Base-by-base conservation (phyloP, 2,888 invertebrate genomes). In the Hyppa rectilinea region DNA sequence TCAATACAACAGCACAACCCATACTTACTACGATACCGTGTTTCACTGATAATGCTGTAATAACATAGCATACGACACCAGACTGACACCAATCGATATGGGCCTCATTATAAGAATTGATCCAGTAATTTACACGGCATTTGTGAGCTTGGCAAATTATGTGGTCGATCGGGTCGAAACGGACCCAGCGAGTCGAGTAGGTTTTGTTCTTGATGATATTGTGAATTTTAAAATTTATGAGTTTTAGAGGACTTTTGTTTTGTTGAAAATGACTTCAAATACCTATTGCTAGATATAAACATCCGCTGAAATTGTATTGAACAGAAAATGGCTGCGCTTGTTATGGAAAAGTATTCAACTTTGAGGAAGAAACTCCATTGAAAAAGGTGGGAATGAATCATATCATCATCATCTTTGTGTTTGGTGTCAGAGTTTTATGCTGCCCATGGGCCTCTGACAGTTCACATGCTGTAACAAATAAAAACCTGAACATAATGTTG, bases 61-160 rank as follows among this genome's bases (percentile, higher is more conserved):
- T 2, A 43, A 56, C 31, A 7, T 72, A 45, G 40, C 5, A 31
- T 38, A n/a, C 14, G 34, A 20, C 53, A 65, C 29, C 12, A 40
- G 40, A 43, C 49, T 50, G 61, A 61, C 71, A 66, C n/a, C 23
- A 63, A 78, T 78, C 78, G 82, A 78, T 78, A 71, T 6, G 1
- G 0, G 34, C 60, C 63, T 78, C 78, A 78, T 67, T 78, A 67
- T 59, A 56, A 60, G 60, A 81, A 78, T 78, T 82, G 82, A 78
- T 67, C 78, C 59, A 78, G 65, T 55, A 60, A 78, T 78, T 67
- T 63, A 82, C 79, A 82, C 66, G 38, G 29, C 47, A 56, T 70
- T 56, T 63, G 59, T 49, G 67, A 75, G 53, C 82, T 31, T 55
- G 26, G 59, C n/a, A 55, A 63, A 78, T 71, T 45, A 71, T 58